Evolutionary conservation across 1,140 invertebrate species (phyloP), one percentile per base, ranked within the genome.

Genomic region (Eupristina koningsbergeri): DNA sequence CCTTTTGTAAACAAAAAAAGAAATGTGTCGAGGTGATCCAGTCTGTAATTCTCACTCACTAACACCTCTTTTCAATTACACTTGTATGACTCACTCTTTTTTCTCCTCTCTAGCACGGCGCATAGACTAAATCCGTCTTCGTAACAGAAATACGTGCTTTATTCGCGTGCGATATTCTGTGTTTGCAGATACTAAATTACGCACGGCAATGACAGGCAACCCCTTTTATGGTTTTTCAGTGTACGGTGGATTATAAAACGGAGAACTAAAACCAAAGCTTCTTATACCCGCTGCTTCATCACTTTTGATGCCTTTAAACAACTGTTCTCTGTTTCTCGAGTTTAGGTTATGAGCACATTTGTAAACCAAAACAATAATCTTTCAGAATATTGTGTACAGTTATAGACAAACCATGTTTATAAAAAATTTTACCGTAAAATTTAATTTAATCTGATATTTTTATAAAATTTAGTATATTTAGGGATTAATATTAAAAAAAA

Each of bases 131-230:
- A 87, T 87, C 87, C 88, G 90, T 90, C 91, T 89, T 90, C 89
- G 90, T 87, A 87, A 71, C 36, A 71, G 89, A 91, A 87, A 88
- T 89, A 88, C 86, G 87, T 81, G 79, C 82, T 39, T 80, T n/a
- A n/a, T 53, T 69, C 41, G 45, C 29, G 77, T 77, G 77, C 34
- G 36, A 79, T 89, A 90, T 90, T 89, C 53, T 22, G 87, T 92
- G 90, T 92, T 92, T 92, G 90, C 90, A 92, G 91, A 92, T 91
- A 92, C 88, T 92, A 92, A 92, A 92, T 92, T 92, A 92, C 89
- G 86, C 85, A 87, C 85, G 76, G 91, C 91, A 92, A 92, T 92
- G 86, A 36, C 36, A 36, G 19, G 67, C 85, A 89, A 89, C 88
- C 80, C 89, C 89, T 87, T 89, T 89, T 50, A 5, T 26, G 9